Evolutionary conservation across 2,888 invertebrate genomes (phyloP).

Genomic region (Phortica magna): DNA sequence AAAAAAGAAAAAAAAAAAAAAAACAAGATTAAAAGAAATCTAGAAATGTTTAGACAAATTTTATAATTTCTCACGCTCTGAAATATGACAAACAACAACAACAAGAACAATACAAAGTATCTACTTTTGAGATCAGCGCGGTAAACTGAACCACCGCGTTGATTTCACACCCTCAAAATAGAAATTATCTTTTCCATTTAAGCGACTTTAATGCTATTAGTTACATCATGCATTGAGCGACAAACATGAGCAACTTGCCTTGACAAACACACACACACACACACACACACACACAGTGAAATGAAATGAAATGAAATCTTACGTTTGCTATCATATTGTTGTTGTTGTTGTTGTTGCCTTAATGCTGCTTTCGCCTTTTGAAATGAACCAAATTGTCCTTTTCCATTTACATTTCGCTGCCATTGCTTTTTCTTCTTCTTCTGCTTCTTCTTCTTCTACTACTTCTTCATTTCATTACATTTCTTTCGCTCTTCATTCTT

Average conservation of each 20-base stretch:
- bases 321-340: slow-evolving; percentile 7
- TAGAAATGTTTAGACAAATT: neutral
- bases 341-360: slow-evolving; percentile 15
- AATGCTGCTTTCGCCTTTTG: slow-evolving; percentile 54
- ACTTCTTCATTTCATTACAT: slow-evolving; percentile 51
- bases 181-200: slow-evolving; percentile 71
- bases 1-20: too few species aligned
- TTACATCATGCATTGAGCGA: slow-evolving; percentile 64
- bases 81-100: neutral
- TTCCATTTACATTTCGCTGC: slow-evolving; percentile 20
- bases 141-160: slow-evolving; percentile 40
- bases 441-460: too few species aligned
- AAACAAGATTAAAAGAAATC: too few species aligned
- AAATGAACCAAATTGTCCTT: slow-evolving; percentile 68
- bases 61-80: slow-evolving; percentile 17
- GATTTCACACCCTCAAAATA: slow-evolving; percentile 73
- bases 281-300: neutral
- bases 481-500: slow-evolving; percentile 62
- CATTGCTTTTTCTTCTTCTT: slow-evolving; percentile 58
- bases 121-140: neutral
- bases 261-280: slow-evolving; percentile 39
- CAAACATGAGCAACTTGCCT: slow-evolving; percentile 45
- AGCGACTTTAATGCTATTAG: slow-evolving; percentile 73
- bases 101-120: neutral
- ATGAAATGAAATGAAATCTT: slow-evolving; percentile 21